Evolutionary conservation across 35 echinoderm and acorn worm genomes (phyloP).

Genomic region (Ophiothrix spiculata): DNA sequence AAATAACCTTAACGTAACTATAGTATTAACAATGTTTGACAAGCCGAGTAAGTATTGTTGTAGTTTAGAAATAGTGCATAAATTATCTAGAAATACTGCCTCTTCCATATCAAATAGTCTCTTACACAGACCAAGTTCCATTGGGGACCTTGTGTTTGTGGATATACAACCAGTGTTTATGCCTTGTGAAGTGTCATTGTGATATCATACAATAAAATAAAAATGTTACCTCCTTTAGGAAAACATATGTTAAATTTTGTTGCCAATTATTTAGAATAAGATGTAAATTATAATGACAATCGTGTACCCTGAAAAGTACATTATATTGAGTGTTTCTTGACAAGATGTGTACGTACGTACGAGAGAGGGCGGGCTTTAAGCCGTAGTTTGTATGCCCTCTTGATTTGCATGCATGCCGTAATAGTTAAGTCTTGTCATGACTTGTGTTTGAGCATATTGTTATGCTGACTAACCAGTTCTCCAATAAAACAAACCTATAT

Average conservation of each 20-base stretch:
- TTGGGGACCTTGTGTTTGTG: background rate
- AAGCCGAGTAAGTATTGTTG: background rate
- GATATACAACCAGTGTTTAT: background rate
- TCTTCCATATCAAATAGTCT: slow-evolving; percentile 5
- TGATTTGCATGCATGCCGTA: slow-evolving; percentile 11
- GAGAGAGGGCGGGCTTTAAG: background rate
- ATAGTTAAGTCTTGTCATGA: slow-evolving; percentile 1
- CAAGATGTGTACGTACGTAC: background rate
- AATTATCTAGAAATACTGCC: slow-evolving; percentile 10
- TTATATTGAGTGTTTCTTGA: background rate
- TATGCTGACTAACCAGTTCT: slow-evolving; percentile 5
- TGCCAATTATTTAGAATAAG: background rate
- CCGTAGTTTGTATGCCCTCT: background rate
- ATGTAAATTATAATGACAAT: background rate
- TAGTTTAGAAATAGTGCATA: background rate
- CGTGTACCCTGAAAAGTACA: background rate
- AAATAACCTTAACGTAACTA: too few relatives aligned
- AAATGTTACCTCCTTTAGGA: background rate
- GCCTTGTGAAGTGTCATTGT: background rate
- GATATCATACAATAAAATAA: background rate
- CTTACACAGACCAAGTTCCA: background rate
- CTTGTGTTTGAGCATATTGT: background rate
- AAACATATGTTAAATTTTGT: background rate
- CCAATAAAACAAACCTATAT: slow-evolving; percentile 4
- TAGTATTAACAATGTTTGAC: too few relatives aligned